Evolutionary conservation across 2,113 vertebrate genomes (phyloP), one percentile per base, ranked within the genome.

Genomic region (Rhagologus leucostigma): DNA sequence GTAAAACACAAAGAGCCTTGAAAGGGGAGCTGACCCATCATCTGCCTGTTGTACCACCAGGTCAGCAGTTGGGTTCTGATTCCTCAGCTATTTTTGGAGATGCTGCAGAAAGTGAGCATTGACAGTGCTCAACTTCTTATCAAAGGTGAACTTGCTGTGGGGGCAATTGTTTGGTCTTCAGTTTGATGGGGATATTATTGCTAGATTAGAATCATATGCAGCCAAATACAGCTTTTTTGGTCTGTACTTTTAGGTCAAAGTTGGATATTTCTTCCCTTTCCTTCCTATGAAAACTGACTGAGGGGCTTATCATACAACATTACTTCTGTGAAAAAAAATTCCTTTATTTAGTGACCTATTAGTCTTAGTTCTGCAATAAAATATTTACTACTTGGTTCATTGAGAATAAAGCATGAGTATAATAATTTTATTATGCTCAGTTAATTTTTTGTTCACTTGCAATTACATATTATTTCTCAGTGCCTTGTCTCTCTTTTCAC

Each of bases 1-100:
- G 49, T 77, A 69, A 63, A 96, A 60, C 47, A 90, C 82, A 75
- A 83, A 81, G 19, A 93, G n/a, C 56, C 4, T 6, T 90, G 74
- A 84, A 90, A 76, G 63, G 20, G 46, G 80, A 97, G 77, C 69
- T 82, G 57, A 62, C 57, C 79, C 55, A 75, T 95, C 76, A 41
- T 92, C 69, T 94, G 69, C 49, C 65, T 90, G 24, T 79, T 86
- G 52, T 69, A 87, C 19, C 53, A 89, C 33, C 76, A 79, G 87
- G 44, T 91, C 92, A 95, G 50, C 79, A 86, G 77, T 57, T 76
- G 62, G 39, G 50, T 95, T 96, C 67, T 93, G 84, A 93, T 94
- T 93, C 56, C 77, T 92, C 41, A 50, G 33, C 75, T 95, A 53
- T 80, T 92, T 96, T 91, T 93, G 83, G 76, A 87, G 79, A 79